phyloP scores from a whole-genome alignment of 2,797 vertebrate species.

The Fistularia commersonii region DNA sequence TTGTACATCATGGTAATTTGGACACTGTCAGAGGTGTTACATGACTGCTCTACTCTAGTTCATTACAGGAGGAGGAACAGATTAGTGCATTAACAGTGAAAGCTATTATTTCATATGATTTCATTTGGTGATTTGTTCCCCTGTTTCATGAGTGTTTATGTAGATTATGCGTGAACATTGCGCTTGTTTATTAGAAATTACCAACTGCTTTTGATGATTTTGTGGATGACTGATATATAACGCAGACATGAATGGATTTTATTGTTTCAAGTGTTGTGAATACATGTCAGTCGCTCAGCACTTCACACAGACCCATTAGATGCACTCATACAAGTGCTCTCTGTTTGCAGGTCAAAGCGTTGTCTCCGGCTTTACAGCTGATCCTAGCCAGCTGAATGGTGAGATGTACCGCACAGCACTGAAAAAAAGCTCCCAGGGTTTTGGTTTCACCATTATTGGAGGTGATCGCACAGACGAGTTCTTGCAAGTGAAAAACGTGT shows the following conservation, averaged over 20 bases:
- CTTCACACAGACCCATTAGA: no score
- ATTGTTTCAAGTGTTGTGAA: constrained; percentile 24
- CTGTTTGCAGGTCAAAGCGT: constrained; percentile 50
- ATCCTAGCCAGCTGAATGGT: constrained; percentile 88
- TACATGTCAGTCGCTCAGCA: constrained; percentile 10
- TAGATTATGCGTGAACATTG: constrained; percentile 22
- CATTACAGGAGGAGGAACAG: constrained; percentile 14
- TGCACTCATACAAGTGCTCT: not conserved
- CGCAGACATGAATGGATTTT: constrained; percentile 32
- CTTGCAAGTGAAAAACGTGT: constrained; percentile 95
- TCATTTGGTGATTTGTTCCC: constrained; percentile 20
- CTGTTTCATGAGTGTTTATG: constrained; percentile 22
- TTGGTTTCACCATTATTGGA: constrained; percentile 97
- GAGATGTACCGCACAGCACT: constrained; percentile 84
- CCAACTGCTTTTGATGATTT: constrained; percentile 32
- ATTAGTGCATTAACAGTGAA: constrained; percentile 25
- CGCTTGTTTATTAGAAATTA: constrained; percentile 41
- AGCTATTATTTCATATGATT: not conserved
- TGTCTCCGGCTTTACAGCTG: constrained; percentile 81
- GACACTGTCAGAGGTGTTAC: constrained; percentile 30
- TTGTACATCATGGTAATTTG: constrained; percentile 19
- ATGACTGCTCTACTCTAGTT: constrained; percentile 18
- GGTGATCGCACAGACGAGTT: constrained; percentile 95
- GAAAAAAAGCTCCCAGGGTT: constrained; percentile 92
- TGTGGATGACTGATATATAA: constrained; percentile 40